Conservation (phyloP, 2,888 invertebrate genomes). For the Parnassius orleans region DNA sequence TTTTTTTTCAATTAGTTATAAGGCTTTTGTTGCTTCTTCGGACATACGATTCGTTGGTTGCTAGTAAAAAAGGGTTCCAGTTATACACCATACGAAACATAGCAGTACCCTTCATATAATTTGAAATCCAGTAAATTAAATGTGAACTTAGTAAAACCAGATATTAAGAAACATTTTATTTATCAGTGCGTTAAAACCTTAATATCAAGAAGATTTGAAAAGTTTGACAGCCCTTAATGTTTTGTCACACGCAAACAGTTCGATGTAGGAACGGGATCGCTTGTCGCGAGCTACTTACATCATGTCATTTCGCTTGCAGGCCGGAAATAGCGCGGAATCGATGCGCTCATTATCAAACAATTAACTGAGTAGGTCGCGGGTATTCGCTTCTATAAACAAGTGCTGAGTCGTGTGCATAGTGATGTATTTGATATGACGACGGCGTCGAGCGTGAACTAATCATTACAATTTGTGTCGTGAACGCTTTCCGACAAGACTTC, state of each 20-base stretch:
- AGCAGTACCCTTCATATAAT: no score
- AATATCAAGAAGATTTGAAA: not conserved
- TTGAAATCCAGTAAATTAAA: no score
- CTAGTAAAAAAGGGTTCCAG: no score
- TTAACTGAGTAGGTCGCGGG: constrained; percentile 54
- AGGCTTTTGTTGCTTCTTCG: no score
- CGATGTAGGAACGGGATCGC: not conserved
- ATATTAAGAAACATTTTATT: no score
- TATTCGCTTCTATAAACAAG: constrained; percentile 15
- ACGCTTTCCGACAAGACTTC: not conserved
- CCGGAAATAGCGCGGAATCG: constrained; percentile 56
- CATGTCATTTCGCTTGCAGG: constrained; percentile 28
- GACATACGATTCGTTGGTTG: no score
- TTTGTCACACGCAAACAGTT: not conserved
- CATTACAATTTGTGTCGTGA: not conserved
- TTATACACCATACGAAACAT: no score
- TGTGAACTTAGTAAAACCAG: no score
- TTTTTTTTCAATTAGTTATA: no score
- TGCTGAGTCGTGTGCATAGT: constrained; percentile 33
- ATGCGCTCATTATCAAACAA: constrained; percentile 63
- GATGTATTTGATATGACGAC: constrained; percentile 23
- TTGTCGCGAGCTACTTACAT: constrained; percentile 15
- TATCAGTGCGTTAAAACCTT: not conserved
- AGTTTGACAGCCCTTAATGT: constrained; percentile 7
- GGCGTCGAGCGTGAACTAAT: not conserved